phyloP scores from a whole-genome alignment of 2,888 invertebrate species.

The Temnothorax ravouxi region DNA sequence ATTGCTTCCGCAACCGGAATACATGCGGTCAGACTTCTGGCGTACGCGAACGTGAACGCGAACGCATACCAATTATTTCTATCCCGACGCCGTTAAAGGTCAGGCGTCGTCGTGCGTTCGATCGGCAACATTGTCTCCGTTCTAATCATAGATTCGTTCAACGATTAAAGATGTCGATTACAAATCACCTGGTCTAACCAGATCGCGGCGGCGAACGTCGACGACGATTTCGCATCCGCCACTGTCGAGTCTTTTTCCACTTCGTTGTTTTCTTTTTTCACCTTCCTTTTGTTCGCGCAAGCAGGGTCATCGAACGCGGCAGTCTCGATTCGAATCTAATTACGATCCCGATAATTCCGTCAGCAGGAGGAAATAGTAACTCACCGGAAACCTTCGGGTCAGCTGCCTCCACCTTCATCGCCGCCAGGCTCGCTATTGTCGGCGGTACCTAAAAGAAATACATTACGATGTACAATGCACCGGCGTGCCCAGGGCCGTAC shows the following conservation, averaged over 20 bases:
- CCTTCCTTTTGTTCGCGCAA: slow-evolving; percentile 64
- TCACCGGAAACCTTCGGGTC: slow-evolving; percentile 86
- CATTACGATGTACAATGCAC: slow-evolving; percentile 78
- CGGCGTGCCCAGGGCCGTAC: slow-evolving; percentile 73
- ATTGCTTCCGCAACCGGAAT: slow-evolving; percentile 13
- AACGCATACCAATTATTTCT: slow-evolving; percentile 53
- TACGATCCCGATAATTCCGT: slow-evolving; percentile 78
- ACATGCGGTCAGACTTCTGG: slow-evolving; percentile 28
- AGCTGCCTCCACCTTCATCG: slow-evolving; percentile 85
- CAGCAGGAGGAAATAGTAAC: slow-evolving; percentile 80
- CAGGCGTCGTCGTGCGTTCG: slow-evolving; percentile 25
- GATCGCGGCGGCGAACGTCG: slow-evolving; percentile 48
- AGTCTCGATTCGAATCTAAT: slow-evolving; percentile 77
- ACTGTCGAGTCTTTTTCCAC: background rate
- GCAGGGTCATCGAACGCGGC: slow-evolving; percentile 77
- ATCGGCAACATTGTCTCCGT: slow-evolving; percentile 55
- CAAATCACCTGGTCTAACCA: slow-evolving; percentile 60
- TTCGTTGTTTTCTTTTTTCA: slow-evolving; percentile 17
- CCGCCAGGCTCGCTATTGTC: slow-evolving; percentile 85
- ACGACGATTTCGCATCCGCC: slow-evolving; percentile 13
- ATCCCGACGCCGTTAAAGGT: slow-evolving; percentile 51
- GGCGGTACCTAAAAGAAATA: slow-evolving; percentile 84
- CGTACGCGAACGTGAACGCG: slow-evolving; percentile 40
- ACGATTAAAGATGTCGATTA: slow-evolving; percentile 54
- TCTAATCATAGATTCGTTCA: slow-evolving; percentile 52